Evolutionary conservation across 2,888 invertebrate species (phyloP).

Genomic region (Cloeon dipterum): DNA sequence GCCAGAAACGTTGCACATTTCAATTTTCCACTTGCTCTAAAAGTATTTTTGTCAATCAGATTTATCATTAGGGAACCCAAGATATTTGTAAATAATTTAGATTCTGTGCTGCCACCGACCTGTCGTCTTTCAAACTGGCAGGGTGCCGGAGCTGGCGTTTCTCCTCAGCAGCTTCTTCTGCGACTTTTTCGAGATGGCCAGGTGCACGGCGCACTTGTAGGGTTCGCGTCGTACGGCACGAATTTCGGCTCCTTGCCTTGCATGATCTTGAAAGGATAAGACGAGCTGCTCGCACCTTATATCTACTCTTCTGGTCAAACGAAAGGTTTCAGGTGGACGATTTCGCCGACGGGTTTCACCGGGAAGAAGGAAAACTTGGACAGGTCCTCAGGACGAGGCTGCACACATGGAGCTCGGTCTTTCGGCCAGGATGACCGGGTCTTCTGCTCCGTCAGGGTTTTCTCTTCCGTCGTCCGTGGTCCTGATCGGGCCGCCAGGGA

Average conservation of each 20-base stretch:
- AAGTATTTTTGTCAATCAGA: too few species aligned
- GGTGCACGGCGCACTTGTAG: conserved; percentile 62
- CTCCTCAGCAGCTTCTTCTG: conserved; percentile 15
- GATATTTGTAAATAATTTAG: too few species aligned
- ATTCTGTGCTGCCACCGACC: too few species aligned
- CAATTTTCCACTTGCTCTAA: conserved; percentile 67
- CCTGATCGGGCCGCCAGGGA: too few species aligned
- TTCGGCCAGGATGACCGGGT: neutral
- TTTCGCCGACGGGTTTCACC: conserved; percentile 24
- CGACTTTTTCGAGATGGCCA: conserved; percentile 30
- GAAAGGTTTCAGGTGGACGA: conserved; percentile 35
- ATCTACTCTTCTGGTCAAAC: too few species aligned
- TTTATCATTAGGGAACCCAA: too few species aligned
- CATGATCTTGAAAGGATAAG: neutral
- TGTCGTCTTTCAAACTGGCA: too few species aligned
- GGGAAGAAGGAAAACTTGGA: conserved; percentile 18
- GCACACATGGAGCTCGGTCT: conserved; percentile 7
- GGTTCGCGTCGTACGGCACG: conserved; percentile 76
- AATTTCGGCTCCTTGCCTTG: conserved; percentile 41
- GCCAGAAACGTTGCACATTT: conserved; percentile 42
- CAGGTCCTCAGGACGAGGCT: conserved; percentile 19
- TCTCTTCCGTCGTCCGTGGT: conserved; percentile 66
- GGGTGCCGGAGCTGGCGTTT: too few species aligned
- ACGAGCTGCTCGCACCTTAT: too few species aligned
- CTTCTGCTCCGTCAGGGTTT: conserved; percentile 16